Conservation (phyloP, 2,113 vertebrate species). For the Perca fluviatilis region DNA sequence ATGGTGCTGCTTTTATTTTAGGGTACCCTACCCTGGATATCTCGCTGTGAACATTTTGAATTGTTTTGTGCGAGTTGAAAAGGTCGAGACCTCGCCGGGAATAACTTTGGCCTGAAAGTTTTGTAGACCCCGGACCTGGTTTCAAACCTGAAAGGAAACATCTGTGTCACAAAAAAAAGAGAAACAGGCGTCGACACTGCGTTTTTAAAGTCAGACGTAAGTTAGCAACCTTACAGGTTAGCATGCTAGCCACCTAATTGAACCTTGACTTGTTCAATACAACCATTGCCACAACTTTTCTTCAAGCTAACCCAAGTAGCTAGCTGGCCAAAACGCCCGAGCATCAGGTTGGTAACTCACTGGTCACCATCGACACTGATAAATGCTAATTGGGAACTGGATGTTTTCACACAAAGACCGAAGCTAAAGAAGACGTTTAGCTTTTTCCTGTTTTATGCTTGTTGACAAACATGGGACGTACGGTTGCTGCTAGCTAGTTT, state of each 20-base stretch:
- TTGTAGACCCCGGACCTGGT: slow-evolving; percentile 52
- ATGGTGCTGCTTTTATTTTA: slow-evolving; percentile 42
- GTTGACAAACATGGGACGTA: slow-evolving; percentile 78
- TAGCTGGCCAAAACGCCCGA: slow-evolving; percentile 59
- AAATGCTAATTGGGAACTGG: background rate
- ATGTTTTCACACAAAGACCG: slow-evolving; percentile 2
- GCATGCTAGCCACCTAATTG: slow-evolving; percentile 63
- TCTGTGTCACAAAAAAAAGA: background rate
- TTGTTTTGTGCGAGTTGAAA: slow-evolving; percentile 56
- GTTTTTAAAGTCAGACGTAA: slow-evolving; percentile 19
- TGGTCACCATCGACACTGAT: background rate
- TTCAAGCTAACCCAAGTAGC: slow-evolving; percentile 61
- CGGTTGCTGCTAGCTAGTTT: slow-evolving; percentile 73
- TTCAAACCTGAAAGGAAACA: slow-evolving; percentile 33
- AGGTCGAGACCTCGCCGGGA: slow-evolving; percentile 73
- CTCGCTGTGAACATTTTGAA: slow-evolving; percentile 40
- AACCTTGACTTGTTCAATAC: slow-evolving; percentile 50
- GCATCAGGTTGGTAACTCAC: slow-evolving; percentile 5
- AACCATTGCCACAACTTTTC: slow-evolving; percentile 73
- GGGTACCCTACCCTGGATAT: slow-evolving; percentile 35
- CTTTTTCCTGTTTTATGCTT: slow-evolving; percentile 31
- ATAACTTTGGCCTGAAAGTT: slow-evolving; percentile 80
- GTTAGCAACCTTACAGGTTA: slow-evolving; percentile 45
- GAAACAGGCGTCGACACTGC: background rate
- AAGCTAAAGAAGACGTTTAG: slow-evolving; percentile 17